A percentile compares a stretch with the other conserved stretches of the same genome.
Conservation (phyloP, 1,140 invertebrate genomes). For the Philopotamus ludificatus region DNA sequence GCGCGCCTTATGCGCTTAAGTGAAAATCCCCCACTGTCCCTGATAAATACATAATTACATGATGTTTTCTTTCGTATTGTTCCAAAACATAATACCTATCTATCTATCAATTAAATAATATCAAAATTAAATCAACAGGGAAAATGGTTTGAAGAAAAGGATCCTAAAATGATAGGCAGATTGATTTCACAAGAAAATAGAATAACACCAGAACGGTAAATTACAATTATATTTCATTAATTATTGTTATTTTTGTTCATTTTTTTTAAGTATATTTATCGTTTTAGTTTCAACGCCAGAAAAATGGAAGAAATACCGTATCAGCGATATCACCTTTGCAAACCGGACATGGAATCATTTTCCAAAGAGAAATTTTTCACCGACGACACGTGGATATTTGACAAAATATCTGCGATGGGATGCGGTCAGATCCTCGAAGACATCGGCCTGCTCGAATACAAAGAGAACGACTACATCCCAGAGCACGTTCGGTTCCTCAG, state of each 20-base stretch:
- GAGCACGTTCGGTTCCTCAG: slow-evolving; percentile 63
- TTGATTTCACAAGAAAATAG: slow-evolving; percentile 56
- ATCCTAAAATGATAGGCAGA: slow-evolving; percentile 54
- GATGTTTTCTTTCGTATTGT: too few species aligned
- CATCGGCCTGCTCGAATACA: slow-evolving; percentile 56
- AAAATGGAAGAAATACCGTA: slow-evolving; percentile 81
- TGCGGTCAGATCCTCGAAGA: slow-evolving; percentile 66
- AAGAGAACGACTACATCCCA: slow-evolving; percentile 46
- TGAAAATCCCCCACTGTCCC: too few species aligned
- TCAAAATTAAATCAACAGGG: slow-evolving; percentile 49
- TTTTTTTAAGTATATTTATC: slow-evolving; percentile 14
- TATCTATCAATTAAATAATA: neutral
- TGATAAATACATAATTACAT: too few species aligned
- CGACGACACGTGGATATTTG: slow-evolving; percentile 70
- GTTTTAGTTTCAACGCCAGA: slow-evolving; percentile 69
- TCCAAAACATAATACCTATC: neutral
- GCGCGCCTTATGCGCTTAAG: too few species aligned
- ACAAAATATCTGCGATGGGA: slow-evolving; percentile 71
- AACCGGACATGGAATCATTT: slow-evolving; percentile 48
- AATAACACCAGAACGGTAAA: slow-evolving; percentile 53
- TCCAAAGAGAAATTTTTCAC: slow-evolving; percentile 56
- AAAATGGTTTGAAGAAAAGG: slow-evolving; percentile 57
- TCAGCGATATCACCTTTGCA: slow-evolving; percentile 58
- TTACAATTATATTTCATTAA: slow-evolving; percentile 1
- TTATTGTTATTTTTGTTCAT: neutral